Evolutionary conservation across 2,888 invertebrate genomes (phyloP).

Genomic region (Drosophila infuscata): DNA sequence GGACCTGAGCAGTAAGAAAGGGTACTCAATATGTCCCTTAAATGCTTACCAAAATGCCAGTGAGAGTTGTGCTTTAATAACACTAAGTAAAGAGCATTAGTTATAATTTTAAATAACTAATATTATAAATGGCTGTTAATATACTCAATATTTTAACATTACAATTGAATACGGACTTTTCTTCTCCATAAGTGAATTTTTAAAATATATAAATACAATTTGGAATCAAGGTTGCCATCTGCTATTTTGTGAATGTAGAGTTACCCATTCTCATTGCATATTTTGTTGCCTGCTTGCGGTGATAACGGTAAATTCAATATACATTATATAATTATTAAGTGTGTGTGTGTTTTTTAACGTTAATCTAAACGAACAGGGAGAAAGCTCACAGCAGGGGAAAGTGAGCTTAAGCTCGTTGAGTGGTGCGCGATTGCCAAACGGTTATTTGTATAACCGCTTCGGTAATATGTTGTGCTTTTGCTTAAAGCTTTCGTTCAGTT

Average conservation of each 20-base stretch:
- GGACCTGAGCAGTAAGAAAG: neutral
- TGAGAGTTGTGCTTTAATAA: constrained; percentile 9
- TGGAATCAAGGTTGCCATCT: constrained; percentile 5
- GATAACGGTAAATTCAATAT: neutral
- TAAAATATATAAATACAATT: neutral
- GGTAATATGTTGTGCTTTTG: constrained; percentile 12
- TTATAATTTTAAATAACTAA: neutral
- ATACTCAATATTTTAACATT: neutral
- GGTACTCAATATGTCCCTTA: neutral
- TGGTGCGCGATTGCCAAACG: constrained; percentile 22
- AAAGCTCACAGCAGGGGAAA: neutral
- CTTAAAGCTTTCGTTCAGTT: constrained; percentile 47
- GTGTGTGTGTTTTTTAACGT: neutral
- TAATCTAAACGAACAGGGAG: neutral
- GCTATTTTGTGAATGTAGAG: neutral
- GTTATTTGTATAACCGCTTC: constrained; percentile 46
- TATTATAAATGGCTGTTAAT: constrained; percentile 11
- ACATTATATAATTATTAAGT: neutral
- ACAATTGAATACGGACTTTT: neutral
- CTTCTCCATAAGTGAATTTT: neutral
- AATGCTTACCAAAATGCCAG: constrained; percentile 4
- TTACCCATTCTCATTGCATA: constrained; percentile 7
- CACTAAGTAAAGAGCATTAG: neutral
- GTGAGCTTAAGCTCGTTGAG: constrained; percentile 7
- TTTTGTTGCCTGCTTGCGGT: neutral